A percentile compares a stretch with the other conserved stretches of the same genome.
These are phyloP conservation scores for Sesia apiformis DNA, from an alignment of 2,888 invertebrate species.

Conservation along the genomic window DNA sequence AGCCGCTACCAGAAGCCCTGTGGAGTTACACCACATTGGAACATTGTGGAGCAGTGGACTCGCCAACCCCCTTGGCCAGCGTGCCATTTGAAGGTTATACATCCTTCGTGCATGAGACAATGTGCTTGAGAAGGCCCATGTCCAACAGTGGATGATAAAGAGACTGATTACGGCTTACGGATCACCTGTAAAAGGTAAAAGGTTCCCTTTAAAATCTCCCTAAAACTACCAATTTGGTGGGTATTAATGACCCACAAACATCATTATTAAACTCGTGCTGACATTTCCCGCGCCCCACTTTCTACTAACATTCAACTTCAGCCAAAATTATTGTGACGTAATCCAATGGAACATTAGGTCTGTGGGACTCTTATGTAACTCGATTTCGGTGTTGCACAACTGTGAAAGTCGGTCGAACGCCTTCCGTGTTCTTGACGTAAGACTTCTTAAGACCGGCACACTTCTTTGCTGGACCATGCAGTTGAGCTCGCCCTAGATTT, in stretches of 20 bases:
- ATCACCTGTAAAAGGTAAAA: no score
- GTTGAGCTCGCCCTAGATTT: background rate
- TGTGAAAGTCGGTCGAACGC: constrained; percentile 60
- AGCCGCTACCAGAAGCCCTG: no score
- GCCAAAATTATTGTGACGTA: constrained; percentile 51
- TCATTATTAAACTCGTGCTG: constrained; percentile 9
- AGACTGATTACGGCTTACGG: no score
- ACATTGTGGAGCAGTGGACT: no score
- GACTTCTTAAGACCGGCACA: constrained; percentile 21
- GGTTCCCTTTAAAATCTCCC: no score
- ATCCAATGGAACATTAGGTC: constrained; percentile 68
- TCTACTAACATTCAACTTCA: constrained; percentile 60
- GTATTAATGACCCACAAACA: background rate
- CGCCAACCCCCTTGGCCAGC: no score
- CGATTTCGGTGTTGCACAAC: constrained; percentile 53
- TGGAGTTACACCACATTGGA: no score
- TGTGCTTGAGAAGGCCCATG: no score
- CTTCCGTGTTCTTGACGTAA: constrained; percentile 60
- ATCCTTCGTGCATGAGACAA: no score
- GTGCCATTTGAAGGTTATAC: no score
- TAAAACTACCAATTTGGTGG: no score
- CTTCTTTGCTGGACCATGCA: background rate
- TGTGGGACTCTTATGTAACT: constrained; percentile 54
- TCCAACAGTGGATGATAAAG: no score
- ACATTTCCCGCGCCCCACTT: constrained; percentile 64